Conservation (phyloP, 2,113 vertebrate genomes). For the Coptodon rendalli region DNA sequence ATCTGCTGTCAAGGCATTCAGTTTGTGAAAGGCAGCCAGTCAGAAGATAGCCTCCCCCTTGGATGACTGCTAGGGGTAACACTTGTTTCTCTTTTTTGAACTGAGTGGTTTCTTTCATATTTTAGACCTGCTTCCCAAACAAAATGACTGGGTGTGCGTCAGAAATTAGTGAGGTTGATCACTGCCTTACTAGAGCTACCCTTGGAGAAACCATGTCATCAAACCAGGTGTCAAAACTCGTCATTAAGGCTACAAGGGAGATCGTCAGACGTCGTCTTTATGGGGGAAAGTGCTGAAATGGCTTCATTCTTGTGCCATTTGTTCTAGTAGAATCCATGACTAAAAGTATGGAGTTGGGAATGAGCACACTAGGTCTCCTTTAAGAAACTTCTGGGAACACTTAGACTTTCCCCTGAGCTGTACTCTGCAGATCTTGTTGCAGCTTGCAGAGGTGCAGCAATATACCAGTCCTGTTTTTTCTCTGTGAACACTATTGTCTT, state of each 20-base stretch:
- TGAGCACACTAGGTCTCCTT: neutral
- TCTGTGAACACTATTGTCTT: neutral
- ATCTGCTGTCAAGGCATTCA: neutral
- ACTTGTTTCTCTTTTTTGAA: neutral
- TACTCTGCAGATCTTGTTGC: conserved; percentile 21
- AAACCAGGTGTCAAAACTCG: fast-evolving
- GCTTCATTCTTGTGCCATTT: neutral
- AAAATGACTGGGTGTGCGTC: neutral
- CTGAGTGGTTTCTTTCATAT: neutral
- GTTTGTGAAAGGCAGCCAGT: neutral
- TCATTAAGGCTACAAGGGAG: neutral
- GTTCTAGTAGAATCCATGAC: neutral
- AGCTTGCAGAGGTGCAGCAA: conserved; percentile 37
- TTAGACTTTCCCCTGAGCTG: conserved; percentile 19
- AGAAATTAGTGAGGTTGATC: neutral
- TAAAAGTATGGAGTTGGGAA: neutral
- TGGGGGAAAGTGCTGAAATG: neutral
- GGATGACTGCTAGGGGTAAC: neutral
- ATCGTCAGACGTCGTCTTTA: fast-evolving
- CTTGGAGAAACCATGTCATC: neutral
- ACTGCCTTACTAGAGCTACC: neutral
- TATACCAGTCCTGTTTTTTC: neutral
- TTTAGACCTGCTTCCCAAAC: neutral
- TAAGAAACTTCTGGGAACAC: neutral
- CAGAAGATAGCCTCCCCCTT: neutral